Base-by-base conservation (phyloP, 2,797 vertebrate species). In the Peromyscus melanophrys region DNA sequence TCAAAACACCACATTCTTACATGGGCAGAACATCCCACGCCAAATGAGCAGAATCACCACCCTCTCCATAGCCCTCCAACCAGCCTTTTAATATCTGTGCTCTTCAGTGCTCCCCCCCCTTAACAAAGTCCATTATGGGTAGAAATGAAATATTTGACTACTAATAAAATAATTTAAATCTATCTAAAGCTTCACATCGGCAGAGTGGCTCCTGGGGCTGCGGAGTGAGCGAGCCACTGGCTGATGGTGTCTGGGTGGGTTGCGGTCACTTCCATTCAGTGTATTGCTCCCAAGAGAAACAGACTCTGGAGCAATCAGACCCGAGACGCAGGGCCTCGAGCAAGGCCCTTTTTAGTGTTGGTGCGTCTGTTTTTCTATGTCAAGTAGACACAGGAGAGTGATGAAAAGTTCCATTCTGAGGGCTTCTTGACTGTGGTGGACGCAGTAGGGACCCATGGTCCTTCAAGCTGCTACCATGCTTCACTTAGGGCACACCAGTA, bases 121-220 rank as follows among this genome's bases (percentile, higher is more conserved):
- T 95, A 96, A 76, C 92, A 81, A 83, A 92, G 90, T 89, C 92
- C 75, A 94, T 92, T 91, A 88, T 57, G 77, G 94, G 95, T 83
- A 92, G 94, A 95, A 95, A 95, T 96, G 86, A 96, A 96, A 96
- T 95, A 96, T 95, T 87, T 89, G 92, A 86, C 81, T 37, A 92
- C 93, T 94, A 96, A 95, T 94, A 94, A 96, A 94, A 94, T 94
- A 97, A 96, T 93, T 85, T 77, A 82, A 92, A 91, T 82, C 34
- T 88, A 57, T 13, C 12, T 85, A 76, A 94, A 83, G 95, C 88
- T 92, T 23, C 67, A 95, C 80, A 90, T 87, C 95, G 81, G 55
- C 52, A 12, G 90, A 92, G 92, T 29, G 31, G 59, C 40, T 94
- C 59, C 2, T 0, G 13, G n/a, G 59, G 95, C 77, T 81, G 59